Conservation (phyloP, 2,113 vertebrate species). For the Rhegmatorhina hoffmannsi region DNA sequence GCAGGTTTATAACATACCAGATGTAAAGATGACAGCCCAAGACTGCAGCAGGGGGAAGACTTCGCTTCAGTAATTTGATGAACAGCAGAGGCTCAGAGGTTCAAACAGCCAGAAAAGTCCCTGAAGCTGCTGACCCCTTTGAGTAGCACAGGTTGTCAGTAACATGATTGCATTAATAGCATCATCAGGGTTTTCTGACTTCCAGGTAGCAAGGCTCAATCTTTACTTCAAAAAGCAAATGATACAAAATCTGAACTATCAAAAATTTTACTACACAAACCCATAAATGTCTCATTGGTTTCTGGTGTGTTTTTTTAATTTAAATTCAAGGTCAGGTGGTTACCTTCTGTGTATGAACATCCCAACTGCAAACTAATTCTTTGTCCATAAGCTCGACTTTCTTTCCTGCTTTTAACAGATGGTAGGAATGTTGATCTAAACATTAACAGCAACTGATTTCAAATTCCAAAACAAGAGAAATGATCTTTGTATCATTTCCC, state of each 20-base stretch:
- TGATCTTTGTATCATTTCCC: constrained; percentile 28
- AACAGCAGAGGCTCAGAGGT: not conserved
- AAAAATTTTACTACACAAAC: not conserved
- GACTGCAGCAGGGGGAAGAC: not conserved
- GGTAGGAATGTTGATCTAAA: not conserved
- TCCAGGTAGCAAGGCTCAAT: not conserved
- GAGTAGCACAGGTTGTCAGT: not conserved
- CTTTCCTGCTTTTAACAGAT: constrained; percentile 19
- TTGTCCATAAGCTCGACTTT: not conserved
- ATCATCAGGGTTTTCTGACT: not conserved
- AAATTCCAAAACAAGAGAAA: constrained; percentile 33
- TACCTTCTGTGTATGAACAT: not conserved
- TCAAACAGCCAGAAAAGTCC: not conserved
- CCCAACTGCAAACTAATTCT: not conserved
- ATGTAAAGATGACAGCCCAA: not conserved
- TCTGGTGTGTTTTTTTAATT: not conserved
- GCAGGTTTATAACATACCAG: not conserved
- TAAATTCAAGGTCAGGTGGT: not conserved
- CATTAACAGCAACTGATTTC: constrained; percentile 21
- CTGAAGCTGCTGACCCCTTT: not conserved
- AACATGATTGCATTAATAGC: not conserved
- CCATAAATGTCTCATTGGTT: not conserved
- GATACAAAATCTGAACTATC: not conserved
- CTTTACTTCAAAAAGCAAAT: not conserved
- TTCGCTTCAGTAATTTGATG: not conserved